phyloP scores from a whole-genome alignment of 2,797 vertebrate genomes.

The Falco biarmicus region DNA sequence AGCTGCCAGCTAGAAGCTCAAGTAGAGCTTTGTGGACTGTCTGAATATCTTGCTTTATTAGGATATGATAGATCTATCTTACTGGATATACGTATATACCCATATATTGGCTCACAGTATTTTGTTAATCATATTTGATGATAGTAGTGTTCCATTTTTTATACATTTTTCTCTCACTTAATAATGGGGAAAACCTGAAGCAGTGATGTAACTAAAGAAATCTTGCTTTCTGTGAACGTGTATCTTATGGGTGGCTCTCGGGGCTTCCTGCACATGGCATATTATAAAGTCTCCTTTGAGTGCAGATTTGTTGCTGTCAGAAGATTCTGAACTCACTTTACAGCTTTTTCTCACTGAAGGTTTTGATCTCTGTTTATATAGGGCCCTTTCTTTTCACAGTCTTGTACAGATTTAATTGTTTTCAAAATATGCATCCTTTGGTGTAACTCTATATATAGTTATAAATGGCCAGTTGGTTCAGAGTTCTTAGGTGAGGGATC shows the following conservation, averaged over 20 bases:
- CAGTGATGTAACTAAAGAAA: neutral
- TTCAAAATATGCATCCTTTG: neutral
- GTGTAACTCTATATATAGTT: neutral
- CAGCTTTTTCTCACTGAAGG: neutral
- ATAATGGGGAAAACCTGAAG: neutral
- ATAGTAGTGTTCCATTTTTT: neutral
- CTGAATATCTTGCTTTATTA: neutral
- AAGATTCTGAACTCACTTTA: neutral
- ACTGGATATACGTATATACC: neutral
- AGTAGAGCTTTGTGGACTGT: neutral
- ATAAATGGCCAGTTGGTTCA: neutral
- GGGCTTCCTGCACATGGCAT: neutral
- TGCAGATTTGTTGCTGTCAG: neutral
- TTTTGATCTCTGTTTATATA: neutral
- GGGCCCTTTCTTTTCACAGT: neutral
- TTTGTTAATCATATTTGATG: neutral
- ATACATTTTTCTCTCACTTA: neutral
- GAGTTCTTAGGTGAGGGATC: neutral
- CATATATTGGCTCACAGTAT: neutral
- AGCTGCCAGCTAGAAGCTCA: neutral
- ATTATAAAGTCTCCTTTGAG: neutral
- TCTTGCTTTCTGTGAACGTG: neutral
- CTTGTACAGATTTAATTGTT: neutral
- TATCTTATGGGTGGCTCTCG: neutral
- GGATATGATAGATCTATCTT: neutral